Percentiles rank a stretch among this genome's conserved stretches.
Conservation (phyloP, 2,888 invertebrate species). For the Lamellibrachia satsuma region DNA sequence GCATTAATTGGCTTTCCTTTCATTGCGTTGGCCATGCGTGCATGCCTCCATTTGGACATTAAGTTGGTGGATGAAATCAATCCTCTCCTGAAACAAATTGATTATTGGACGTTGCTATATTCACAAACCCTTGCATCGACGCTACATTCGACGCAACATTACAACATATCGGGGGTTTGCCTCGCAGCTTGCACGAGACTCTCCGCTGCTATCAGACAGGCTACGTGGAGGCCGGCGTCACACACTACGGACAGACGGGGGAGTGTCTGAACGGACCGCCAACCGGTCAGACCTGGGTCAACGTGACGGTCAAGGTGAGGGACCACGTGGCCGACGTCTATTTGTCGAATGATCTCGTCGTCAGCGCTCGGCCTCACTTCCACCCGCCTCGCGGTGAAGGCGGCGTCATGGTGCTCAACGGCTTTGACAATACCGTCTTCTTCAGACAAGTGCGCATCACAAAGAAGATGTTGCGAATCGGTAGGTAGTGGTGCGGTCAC, state of each 20-base stretch:
- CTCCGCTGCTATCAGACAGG: conserved; percentile 14
- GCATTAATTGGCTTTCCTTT: too few species aligned
- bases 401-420: conserved; percentile 21
- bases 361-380: neutral
- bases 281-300: conserved; percentile 20
- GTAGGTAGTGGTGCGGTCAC: neutral
- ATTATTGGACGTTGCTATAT: too few species aligned
- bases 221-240: neutral
- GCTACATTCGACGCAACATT: too few species aligned
- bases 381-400: neutral
- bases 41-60: too few species aligned
- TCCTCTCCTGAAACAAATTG: too few species aligned
- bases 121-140: too few species aligned
- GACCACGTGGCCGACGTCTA: neutral
- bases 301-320: neutral
- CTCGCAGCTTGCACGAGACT: neutral
- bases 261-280: conserved; percentile 20
- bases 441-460: neutral
- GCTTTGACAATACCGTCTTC: neutral
- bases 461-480: neutral
- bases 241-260: neutral
- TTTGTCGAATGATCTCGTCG: neutral
- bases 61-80: too few species aligned
- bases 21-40: too few species aligned
- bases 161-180: neutral